Percentiles rank a stretch among this genome's conserved stretches.
These are phyloP conservation scores for Elymnias hypermnestra DNA, from an alignment of 1,140 invertebrate species.

Conservation along the genomic window DNA sequence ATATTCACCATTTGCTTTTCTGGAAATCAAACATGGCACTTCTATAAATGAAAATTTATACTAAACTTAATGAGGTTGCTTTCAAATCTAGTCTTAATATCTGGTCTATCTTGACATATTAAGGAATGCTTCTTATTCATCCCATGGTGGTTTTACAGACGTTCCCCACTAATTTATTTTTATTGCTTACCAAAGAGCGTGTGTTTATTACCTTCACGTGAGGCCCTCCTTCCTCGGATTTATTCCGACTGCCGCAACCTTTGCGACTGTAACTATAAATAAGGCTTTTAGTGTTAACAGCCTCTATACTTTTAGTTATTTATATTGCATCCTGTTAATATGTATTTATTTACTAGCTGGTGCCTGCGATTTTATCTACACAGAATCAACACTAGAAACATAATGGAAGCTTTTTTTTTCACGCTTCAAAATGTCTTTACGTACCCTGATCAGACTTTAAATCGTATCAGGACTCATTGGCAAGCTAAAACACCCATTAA, in stretches of 20 bases:
- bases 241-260: constrained; percentile 35
- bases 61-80: background rate
- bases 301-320: constrained; percentile 1
- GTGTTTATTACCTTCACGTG: constrained; percentile 41
- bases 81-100: too few relatives aligned
- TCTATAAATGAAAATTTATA: too few relatives aligned
- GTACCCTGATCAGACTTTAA: too few relatives aligned
- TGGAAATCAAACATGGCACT: too few relatives aligned
- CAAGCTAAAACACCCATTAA: too few relatives aligned
- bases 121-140: constrained; percentile 8
- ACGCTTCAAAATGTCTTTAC: too few relatives aligned
- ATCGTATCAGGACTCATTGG: too few relatives aligned
- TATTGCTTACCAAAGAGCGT: constrained; percentile 36
- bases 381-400: too few relatives aligned
- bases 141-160: background rate
- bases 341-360: background rate
- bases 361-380: background rate
- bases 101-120: too few relatives aligned
- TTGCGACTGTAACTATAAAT: constrained; percentile 34
- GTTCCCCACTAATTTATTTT: constrained; percentile 41
- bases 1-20: too few relatives aligned
- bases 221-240: constrained; percentile 29
- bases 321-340: background rate
- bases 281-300: constrained; percentile 23
- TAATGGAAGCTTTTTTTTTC: too few relatives aligned